Conservation (phyloP, 2,888 invertebrate species). For the Scelioninae gen. 2 region DNA sequence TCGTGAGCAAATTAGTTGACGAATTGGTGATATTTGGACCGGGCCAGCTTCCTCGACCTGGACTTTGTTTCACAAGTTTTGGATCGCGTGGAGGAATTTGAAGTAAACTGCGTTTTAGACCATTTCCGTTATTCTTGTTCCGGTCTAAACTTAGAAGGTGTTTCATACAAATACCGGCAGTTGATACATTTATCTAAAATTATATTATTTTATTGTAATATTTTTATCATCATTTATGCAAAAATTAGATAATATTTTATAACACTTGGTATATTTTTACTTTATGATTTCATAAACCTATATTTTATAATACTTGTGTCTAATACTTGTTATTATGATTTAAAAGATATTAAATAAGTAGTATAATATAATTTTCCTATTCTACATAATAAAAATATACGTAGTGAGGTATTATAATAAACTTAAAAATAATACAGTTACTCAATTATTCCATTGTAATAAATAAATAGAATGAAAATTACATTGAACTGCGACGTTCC, state of each 20-base stretch:
- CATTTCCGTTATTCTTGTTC: conserved; percentile 73
- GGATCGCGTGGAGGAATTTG: conserved; percentile 84
- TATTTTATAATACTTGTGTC: too few relatives aligned
- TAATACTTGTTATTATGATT: too few relatives aligned
- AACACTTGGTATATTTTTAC: too few relatives aligned
- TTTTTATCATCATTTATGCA: too few relatives aligned
- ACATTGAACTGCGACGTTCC: conserved; percentile 71
- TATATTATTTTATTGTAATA: not conserved
- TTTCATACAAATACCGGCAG: conserved; percentile 72
- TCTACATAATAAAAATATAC: too few relatives aligned
- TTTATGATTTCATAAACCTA: too few relatives aligned
- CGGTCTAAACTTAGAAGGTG: conserved; percentile 73
- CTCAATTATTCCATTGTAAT: too few relatives aligned
- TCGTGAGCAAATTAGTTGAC: conserved; percentile 77
- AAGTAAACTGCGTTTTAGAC: conserved; percentile 78
- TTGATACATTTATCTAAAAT: conserved; percentile 60
- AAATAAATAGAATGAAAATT: conserved; percentile 35
- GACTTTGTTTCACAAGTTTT: conserved; percentile 85
- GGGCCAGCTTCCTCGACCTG: conserved; percentile 90
- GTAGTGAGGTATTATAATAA: too few relatives aligned
- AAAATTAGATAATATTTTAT: too few relatives aligned
- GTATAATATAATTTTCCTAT: too few relatives aligned
- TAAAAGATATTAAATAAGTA: too few relatives aligned
- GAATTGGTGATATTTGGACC: conserved; percentile 82
- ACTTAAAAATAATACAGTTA: too few relatives aligned